A percentile compares a stretch with the other conserved stretches of the same genome.
These are phyloP conservation scores for Epizoanthus ramosus DNA, from an alignment of 92 coral and sea anemone genomes.

Conservation along the genomic window DNA sequence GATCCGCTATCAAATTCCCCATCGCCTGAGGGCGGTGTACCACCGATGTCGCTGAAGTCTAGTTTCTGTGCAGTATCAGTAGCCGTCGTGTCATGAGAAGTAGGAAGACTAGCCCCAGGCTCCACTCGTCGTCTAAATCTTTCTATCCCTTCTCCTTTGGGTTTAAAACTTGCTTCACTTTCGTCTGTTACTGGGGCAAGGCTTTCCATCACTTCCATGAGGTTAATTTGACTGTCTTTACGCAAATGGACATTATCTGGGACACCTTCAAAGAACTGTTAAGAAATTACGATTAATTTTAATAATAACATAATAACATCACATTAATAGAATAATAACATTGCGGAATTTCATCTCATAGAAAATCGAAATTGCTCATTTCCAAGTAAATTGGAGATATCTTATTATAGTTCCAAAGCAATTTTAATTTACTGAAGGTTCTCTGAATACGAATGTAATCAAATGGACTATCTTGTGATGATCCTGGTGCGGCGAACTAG, in stretches of 20 bases:
- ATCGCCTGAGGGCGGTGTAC: slow-evolving; percentile 62
- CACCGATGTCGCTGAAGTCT: slow-evolving; percentile 34
- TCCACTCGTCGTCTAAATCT: slow-evolving; percentile 80
- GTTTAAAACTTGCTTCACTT: slow-evolving; percentile 68
- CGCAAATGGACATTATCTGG: slow-evolving; percentile 92
- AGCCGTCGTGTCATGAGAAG: slow-evolving; percentile 16
- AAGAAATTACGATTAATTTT: not conserved
- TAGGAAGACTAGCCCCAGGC: slow-evolving; percentile 41
- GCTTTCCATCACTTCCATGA: slow-evolving; percentile 94
- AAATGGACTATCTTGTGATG: too few species aligned
- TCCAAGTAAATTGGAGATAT: too few species aligned
- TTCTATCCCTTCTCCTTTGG: slow-evolving; percentile 72
- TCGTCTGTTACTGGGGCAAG: slow-evolving; percentile 88
- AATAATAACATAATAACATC: not conserved
- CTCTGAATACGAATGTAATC: too few species aligned
- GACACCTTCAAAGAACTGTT: slow-evolving; percentile 73
- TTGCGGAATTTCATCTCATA: too few species aligned
- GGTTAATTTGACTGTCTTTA: slow-evolving; percentile 86
- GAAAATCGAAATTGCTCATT: too few species aligned
- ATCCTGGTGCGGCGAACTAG: too few species aligned
- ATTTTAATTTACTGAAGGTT: too few species aligned
- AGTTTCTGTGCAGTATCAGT: slow-evolving; percentile 6
- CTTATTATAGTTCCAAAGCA: too few species aligned
- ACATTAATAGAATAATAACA: not conserved
- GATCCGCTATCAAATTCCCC: slow-evolving; percentile 74